Evolutionary conservation across 2,888 invertebrate species (phyloP).

Genomic region (Fragum whitleyi): DNA sequence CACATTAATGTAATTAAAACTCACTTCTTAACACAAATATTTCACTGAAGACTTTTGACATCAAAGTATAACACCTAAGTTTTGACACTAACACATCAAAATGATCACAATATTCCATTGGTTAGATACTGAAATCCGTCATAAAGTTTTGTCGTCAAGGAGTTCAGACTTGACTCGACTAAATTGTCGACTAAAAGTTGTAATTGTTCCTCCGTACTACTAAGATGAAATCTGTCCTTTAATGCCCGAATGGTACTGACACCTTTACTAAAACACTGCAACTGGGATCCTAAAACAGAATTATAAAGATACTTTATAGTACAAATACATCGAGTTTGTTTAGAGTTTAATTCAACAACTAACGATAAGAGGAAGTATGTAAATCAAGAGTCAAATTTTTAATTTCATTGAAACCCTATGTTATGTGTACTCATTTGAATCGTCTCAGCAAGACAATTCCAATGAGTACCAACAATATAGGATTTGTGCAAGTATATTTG

Average conservation of each 20-base stretch:
- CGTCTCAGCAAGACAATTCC: too few species aligned
- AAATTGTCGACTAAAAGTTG: constrained; percentile 95
- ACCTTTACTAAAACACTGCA: constrained; percentile 97
- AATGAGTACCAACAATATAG: too few species aligned
- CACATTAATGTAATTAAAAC: too few species aligned
- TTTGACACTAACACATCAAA: background rate
- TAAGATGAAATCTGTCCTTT: constrained; percentile 97
- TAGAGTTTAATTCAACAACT: background rate
- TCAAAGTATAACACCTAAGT: too few species aligned
- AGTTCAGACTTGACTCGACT: constrained; percentile 97
- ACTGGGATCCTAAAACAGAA: constrained; percentile 93
- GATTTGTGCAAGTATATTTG: too few species aligned
- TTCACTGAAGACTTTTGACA: background rate
- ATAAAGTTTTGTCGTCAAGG: constrained; percentile 98
- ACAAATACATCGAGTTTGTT: too few species aligned
- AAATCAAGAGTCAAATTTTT: too few species aligned
- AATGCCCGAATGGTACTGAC: constrained; percentile 95
- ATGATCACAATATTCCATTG: constrained; percentile 91
- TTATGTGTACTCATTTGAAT: too few species aligned
- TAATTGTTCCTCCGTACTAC: constrained; percentile 97
- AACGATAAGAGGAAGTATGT: background rate
- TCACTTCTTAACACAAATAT: background rate
- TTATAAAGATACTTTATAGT: constrained; percentile 12
- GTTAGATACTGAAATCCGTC: constrained; percentile 99
- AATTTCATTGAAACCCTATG: too few species aligned